Evolutionary conservation across 2,888 invertebrate genomes (phyloP), one percentile per base, ranked within the genome.

Genomic region (Drosophila ochracea): DNA sequence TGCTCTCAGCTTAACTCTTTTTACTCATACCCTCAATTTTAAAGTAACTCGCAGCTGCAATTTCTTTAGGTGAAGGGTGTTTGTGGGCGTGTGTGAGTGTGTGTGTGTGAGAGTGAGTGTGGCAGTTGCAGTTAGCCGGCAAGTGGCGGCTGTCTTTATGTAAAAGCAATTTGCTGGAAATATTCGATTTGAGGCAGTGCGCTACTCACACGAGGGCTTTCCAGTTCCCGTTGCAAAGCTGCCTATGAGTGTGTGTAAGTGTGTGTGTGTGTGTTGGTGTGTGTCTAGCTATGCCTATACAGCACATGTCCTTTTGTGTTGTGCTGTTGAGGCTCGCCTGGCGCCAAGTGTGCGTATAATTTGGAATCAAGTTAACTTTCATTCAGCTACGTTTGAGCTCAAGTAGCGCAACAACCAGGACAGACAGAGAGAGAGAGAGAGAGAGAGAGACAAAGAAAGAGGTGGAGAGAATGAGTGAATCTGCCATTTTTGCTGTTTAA

Each of bases 121-220:
- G 16, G 37, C 55, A 37, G 37, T 58, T 58, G 37, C 68, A 66
- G 50, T 19, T 50, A 50, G 37, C 37, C 68, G 68, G 76, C 77
- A 79, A 82, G 80, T 76, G 65, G 75, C 73, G 78, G 63, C 75
- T 67, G 84, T 83, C 91, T 92, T 92, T 92, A 91, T 91, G 90
- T 83, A 86, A 89, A 90, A 81, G 91, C 89, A 91, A 91, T 92
- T 91, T 92, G 85, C 89, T 90, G 92, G 91, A 91, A 91, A 91
- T 84, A 90, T 88, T 91, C 91, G 92, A 91, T 91, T 91, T 80
- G 57, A 57, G 78, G 77, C 65, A 60, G 57, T 62, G 67, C 70
- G 35, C 61, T 53, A 61, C 35, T 60, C 57, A 39, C 35, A 55
- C 55, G 16, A 39, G 63, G 33, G 54, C 52, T 73, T 70, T 72